Evolutionary conservation across 2,113 vertebrate species (phyloP), one percentile per base, ranked within the genome.

Genomic region (Synodontis membranacea): DNA sequence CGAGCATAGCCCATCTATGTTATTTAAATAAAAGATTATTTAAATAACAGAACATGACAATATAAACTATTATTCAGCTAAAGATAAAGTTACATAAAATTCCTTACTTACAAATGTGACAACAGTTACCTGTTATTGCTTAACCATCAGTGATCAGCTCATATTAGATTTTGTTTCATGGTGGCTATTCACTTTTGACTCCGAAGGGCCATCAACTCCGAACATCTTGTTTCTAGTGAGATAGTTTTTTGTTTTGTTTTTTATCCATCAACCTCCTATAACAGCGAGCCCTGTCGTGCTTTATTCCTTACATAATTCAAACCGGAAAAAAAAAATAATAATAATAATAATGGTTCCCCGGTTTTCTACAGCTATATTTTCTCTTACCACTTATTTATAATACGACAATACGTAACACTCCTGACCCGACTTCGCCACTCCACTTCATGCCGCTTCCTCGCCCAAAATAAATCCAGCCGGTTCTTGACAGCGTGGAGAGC

Each of bases 381-480:
- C 62, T 66, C n/a, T 46, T 46, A 64, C 17, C 3, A 11, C 12
- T 60, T 62, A 9, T 82, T 82, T 64, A n/a, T 62, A 64, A 64
- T 17, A 37, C 25, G 17, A 68, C 82, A 70, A 52, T 31, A 83
- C 44, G 64, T 8, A 68, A 23, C 62, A 37, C 62, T 66, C 62
- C 60, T 68, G 46, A 52, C 60, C 82, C 62, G 9, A 37, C 82
- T 83, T 34, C n/a, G 25, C 44, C 62, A 34, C n/a, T 52, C 81
- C 34, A 4, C 46, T 70, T 70, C 82, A 28, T 52, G 62, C 62
- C 52, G 44, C 25, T 42, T 21, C 58, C 54, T 52, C 11, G 34
- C 46, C 46, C 2, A 83, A 70, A 70, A 52, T 83, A 83, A 48
- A 83, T 52, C 64, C 34, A 14, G 31, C 14, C 44, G 34, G n/a